phyloP scores from a whole-genome alignment of 1,140 invertebrate species.

The Dryas iulia region DNA sequence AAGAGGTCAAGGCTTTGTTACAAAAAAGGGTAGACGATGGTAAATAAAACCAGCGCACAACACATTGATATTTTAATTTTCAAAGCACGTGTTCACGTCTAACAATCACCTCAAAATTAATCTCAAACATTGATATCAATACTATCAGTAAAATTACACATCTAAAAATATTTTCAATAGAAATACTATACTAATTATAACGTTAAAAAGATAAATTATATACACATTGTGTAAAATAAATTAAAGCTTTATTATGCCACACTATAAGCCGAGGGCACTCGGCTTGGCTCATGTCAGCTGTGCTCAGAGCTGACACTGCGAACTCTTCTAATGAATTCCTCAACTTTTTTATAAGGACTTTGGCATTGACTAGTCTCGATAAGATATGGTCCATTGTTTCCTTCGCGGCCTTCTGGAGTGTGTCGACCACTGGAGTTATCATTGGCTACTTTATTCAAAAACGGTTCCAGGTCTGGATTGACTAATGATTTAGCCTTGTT shows the following conservation, averaged over 20 bases:
- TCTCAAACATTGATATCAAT: slow-evolving; percentile 18
- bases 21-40: not conserved
- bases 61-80: slow-evolving; percentile 1
- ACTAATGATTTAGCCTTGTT: slow-evolving; percentile 34
- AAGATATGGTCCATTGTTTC: slow-evolving; percentile 54
- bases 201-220: slow-evolving; percentile 8
- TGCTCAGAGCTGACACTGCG: slow-evolving; percentile 60
- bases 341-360: slow-evolving; percentile 66
- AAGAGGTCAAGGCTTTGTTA: not conserved
- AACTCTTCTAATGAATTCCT: slow-evolving; percentile 64
- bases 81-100: slow-evolving; percentile 13
- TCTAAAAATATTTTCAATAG: slow-evolving; percentile 21
- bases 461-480: slow-evolving; percentile 60
- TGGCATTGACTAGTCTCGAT: slow-evolving; percentile 63
- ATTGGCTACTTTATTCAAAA: slow-evolving; percentile 46
- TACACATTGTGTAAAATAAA: slow-evolving; percentile 36
- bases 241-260: slow-evolving; percentile 63
- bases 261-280: slow-evolving; percentile 60
- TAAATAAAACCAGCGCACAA: not conserved
- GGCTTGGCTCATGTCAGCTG: slow-evolving; percentile 71
- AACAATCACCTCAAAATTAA: slow-evolving; percentile 10
- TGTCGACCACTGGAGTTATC: slow-evolving; percentile 61
- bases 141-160: slow-evolving; percentile 6
- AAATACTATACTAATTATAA: not conserved
- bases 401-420: slow-evolving; percentile 58